Conservation (phyloP, 2,888 invertebrate genomes). For the Eupithecia vulgata region DNA sequence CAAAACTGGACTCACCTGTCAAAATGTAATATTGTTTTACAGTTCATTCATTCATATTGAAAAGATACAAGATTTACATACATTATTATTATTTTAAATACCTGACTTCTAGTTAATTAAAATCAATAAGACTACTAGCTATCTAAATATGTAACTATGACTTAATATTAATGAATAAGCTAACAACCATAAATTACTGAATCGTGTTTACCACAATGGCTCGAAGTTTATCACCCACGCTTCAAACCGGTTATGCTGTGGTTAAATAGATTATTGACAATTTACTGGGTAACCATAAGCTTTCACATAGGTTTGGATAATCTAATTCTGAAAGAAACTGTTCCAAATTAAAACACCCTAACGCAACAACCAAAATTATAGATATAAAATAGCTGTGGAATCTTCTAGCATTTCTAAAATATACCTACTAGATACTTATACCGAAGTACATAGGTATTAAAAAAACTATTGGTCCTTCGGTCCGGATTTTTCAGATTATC, state of each 20-base stretch:
- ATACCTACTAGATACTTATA: too few relatives aligned
- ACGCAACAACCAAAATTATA: too few relatives aligned
- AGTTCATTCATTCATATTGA: too few relatives aligned
- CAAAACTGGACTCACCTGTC: too few relatives aligned
- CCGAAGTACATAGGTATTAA: neutral
- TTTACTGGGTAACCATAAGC: neutral
- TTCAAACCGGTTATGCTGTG: conserved; percentile 49
- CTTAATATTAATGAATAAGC: conserved; percentile 23
- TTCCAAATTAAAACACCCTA: too few relatives aligned
- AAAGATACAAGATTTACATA: too few relatives aligned
- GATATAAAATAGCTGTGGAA: too few relatives aligned
- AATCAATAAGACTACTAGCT: too few relatives aligned
- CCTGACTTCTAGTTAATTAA: too few relatives aligned
- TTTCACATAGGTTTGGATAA: neutral
- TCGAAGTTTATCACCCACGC: conserved; percentile 45
- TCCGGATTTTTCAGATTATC: neutral
- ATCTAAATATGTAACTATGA: neutral
- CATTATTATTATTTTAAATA: too few relatives aligned
- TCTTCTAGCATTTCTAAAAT: too few relatives aligned
- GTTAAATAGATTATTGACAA: conserved; percentile 43
- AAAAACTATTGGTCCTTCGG: neutral
- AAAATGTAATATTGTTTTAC: too few relatives aligned
- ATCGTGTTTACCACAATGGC: conserved; percentile 38
- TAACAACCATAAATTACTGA: conserved; percentile 40
- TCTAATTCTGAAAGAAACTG: neutral